Base-by-base conservation (phyloP, 2,113 vertebrate genomes). In the Dicentrarchus labrax region DNA sequence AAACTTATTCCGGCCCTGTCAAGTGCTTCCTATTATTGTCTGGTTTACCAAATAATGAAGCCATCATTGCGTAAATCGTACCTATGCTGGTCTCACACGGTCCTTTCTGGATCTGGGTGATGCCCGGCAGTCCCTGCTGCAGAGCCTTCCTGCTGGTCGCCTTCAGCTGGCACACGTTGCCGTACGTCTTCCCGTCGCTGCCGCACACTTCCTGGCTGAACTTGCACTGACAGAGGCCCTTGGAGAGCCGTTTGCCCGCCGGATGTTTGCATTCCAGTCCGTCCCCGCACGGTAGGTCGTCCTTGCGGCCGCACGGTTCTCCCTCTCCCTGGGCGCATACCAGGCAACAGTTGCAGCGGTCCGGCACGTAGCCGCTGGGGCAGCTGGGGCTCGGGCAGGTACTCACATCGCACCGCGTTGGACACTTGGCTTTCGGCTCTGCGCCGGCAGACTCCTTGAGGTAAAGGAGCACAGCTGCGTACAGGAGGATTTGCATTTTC, bases 321-420 rank as follows among this genome's bases (percentile, higher is more conserved):
- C 96, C 96, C 86, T 98, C 97, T 11, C 92, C 93, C 12, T 90
- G 96, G 0, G 97, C 97, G 88, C 98, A 99, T 86, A 98, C 96
- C 85, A 99, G 93, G 93, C 98, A 98, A 95, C 98, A 99, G 95
- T 95, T 95, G 91, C 97, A 98, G 79, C 89, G 95, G 93, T 98
- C 98, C 0, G 97, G 97, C n/a, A 96, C 96, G 79, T 98, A 99
- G 6, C 98, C 98, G 80, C 96, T 95, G 1, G 97, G 96, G 84
- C 97, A 99, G 93, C 96, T 95, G 30, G 97, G 97, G 83, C 97
- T 98, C 30, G 96, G 98, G 83, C 97, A 99, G 61, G 90, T 94
- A 61, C 97, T 97, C 73, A 98, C 97, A 70, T 98, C 96, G 87
- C 97, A 98, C 77, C 97, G 97, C 8, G 90, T 82, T 0, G 96